Evolutionary conservation across 2,797 vertebrate genomes (phyloP).

Genomic region (Hephaestus fuliginosus): DNA sequence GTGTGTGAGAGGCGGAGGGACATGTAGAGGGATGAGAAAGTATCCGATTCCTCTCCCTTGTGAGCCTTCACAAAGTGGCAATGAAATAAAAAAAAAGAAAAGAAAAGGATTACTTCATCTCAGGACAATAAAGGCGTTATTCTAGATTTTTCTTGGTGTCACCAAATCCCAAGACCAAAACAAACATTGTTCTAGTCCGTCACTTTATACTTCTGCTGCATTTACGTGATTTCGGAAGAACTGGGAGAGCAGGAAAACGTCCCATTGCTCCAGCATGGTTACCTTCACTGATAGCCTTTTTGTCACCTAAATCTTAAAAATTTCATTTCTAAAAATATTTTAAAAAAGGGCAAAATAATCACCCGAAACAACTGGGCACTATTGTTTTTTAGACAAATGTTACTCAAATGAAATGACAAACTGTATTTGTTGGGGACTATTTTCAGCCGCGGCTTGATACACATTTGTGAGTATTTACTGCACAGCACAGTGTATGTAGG

Average conservation of each 20-base stretch:
- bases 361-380: background rate
- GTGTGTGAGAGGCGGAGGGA: background rate
- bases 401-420: background rate
- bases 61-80: slow-evolving; percentile 10
- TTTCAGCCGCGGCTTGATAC: background rate
- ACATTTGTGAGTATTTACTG: background rate
- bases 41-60: background rate
- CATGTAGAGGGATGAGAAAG: slow-evolving; percentile 1
- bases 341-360: background rate
- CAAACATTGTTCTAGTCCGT: background rate
- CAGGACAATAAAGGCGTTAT: background rate
- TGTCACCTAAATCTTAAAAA: background rate
- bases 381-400: background rate
- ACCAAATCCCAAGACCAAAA: background rate
- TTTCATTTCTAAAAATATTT: background rate
- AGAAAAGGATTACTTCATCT: background rate
- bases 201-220: background rate
- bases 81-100: background rate
- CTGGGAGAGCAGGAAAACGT: background rate
- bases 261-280: background rate
- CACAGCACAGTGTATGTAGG: background rate
- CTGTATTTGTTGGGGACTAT: background rate
- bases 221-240: background rate
- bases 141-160: background rate
- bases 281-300: background rate